These are phyloP conservation scores for Mustelus asterias DNA, from an alignment of 2,113 vertebrate species.

Conservation along the genomic window DNA sequence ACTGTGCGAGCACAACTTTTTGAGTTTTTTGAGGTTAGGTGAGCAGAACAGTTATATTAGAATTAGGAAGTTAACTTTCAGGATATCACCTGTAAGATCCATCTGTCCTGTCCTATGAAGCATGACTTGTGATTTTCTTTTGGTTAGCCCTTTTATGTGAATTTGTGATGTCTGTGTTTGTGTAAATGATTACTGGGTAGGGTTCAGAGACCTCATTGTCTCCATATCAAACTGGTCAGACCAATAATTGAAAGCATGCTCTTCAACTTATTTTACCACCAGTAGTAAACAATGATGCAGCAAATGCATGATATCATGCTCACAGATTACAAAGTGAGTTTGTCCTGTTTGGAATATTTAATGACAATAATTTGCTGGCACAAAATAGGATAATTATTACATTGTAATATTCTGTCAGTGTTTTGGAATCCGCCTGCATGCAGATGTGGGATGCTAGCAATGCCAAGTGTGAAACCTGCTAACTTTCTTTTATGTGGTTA, in stretches of 20 bases:
- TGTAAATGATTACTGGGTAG: background rate
- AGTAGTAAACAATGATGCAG: background rate
- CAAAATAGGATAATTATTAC: background rate
- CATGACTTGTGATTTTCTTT: background rate
- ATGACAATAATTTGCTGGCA: background rate
- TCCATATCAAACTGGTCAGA: background rate
- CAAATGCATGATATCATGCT: background rate
- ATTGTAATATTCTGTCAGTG: background rate
- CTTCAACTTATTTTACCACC: background rate
- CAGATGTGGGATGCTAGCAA: background rate
- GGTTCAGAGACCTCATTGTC: background rate
- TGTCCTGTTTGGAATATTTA: background rate
- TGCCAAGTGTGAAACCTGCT: background rate
- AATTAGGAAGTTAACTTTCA: background rate
- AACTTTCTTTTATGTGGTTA: background rate
- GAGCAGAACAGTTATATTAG: background rate
- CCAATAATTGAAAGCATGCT: background rate
- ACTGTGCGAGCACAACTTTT: background rate
- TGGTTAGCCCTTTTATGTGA: background rate
- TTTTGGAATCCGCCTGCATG: background rate
- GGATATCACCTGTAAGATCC: background rate
- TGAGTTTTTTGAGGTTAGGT: background rate
- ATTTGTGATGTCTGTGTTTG: background rate
- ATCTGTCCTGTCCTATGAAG: background rate
- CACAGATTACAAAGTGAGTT: background rate